Evolutionary conservation across 2,888 invertebrate species (phyloP).

Genomic region (Geophilus truncorum): DNA sequence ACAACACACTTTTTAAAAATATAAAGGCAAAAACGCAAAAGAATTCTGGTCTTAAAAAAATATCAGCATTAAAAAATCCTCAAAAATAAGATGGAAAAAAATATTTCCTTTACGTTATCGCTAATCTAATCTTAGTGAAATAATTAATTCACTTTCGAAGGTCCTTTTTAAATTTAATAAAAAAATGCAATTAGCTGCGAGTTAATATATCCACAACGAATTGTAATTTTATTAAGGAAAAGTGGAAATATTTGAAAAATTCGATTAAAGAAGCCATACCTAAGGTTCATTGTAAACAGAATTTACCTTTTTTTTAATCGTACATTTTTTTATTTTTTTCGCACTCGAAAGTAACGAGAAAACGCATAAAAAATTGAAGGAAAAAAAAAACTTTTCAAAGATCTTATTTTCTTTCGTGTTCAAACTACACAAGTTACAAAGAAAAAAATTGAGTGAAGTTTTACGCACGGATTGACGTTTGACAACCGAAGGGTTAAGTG

Average conservation of each 20-base stretch:
- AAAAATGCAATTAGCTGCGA: not conserved
- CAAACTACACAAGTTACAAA: not conserved
- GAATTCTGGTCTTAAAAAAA: not conserved
- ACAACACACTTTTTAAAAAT: not conserved
- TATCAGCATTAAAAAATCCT: not conserved
- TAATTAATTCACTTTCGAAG: not conserved
- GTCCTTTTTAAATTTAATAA: conserved; percentile 13
- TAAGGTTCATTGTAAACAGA: not conserved
- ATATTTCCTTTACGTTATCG: not conserved
- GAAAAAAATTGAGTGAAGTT: not conserved
- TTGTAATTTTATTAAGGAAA: not conserved
- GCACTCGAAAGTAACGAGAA: not conserved
- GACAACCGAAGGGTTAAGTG: conserved; percentile 6
- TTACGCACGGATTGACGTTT: not conserved
- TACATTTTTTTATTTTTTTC: not conserved
- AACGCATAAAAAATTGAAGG: not conserved
- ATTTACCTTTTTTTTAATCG: not conserved
- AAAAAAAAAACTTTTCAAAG: not conserved
- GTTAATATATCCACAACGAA: not conserved
- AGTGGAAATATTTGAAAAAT: not conserved
- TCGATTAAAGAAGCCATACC: not conserved
- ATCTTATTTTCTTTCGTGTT: not conserved
- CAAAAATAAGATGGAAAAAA: not conserved
- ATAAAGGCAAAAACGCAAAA: not conserved
- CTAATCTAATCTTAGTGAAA: not conserved